A percentile compares a stretch with the other conserved stretches of the same genome.
Conservation (phyloP, 2,113 vertebrate species). For the Uria lomvia region DNA sequence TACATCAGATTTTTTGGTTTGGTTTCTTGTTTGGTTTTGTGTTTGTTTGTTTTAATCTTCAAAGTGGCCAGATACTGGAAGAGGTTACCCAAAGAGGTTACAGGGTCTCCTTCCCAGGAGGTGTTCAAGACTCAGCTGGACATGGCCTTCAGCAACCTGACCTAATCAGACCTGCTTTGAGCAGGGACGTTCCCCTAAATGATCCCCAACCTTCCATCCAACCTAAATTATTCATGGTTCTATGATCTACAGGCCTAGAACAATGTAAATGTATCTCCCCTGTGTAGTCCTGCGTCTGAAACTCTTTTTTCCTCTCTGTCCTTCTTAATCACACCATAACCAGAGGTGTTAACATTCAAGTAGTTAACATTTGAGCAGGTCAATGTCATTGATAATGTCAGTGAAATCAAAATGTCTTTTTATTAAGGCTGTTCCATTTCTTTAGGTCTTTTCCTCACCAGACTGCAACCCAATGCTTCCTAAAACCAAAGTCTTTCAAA, state of each 20-base stretch:
- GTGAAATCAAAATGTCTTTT: constrained; percentile 29
- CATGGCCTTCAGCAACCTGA: not conserved
- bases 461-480: not conserved
- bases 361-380: not conserved
- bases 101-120: not conserved
- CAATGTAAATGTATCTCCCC: not conserved
- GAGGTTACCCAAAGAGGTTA: not conserved
- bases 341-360: not conserved
- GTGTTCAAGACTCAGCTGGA: not conserved
- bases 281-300: not conserved
- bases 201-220: not conserved
- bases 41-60: not conserved
- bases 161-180: not conserved
- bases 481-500: not conserved
- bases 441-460: not conserved
- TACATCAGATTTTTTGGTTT: not conserved
- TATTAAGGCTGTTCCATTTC: not conserved
- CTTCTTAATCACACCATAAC: constrained; percentile 1
- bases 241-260: not conserved
- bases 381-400: not conserved
- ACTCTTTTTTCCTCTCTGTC: not conserved
- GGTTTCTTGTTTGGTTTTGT: not conserved
- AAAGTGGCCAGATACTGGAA: not conserved
- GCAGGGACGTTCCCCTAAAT: not conserved
- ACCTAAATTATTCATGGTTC: not conserved